Percentiles rank a stretch among this genome's conserved stretches.
phyloP scores from a whole-genome alignment of 2,113 vertebrate species.

The Urocitellus parryii region DNA sequence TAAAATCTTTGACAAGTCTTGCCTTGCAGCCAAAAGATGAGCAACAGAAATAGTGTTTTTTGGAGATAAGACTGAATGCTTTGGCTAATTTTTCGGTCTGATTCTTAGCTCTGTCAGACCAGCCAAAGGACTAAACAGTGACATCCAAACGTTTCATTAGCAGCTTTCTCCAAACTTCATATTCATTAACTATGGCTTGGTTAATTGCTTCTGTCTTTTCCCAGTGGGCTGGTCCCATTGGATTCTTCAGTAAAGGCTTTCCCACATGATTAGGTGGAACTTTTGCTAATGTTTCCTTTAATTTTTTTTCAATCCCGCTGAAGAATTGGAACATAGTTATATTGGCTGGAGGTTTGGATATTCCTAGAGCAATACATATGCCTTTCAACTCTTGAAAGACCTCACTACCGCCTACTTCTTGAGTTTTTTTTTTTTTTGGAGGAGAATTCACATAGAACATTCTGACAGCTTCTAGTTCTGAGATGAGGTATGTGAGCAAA shows the following conservation, averaged over 20 bases:
- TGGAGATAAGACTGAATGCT: constrained; percentile 90
- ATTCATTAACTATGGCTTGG: constrained; percentile 97
- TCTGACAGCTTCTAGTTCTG: constrained; percentile 96
- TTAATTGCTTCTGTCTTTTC: constrained; percentile 99
- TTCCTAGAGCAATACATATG: constrained; percentile 97
- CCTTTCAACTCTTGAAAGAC: constrained; percentile 97
- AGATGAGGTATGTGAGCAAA: constrained; percentile 97
- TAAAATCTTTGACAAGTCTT: constrained; percentile 97
- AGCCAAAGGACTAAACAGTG: constrained; percentile 98
- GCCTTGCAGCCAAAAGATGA: constrained; percentile 95
- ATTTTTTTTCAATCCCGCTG: constrained; percentile 98
- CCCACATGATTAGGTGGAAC: constrained; percentile 94
- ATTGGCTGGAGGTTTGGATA: constrained; percentile 99
- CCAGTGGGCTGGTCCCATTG: constrained; percentile 96
- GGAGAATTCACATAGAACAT: constrained; percentile 95
- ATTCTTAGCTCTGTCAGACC: constrained; percentile 97
- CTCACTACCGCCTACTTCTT: constrained; percentile 93
- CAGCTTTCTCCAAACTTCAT: constrained; percentile 97
- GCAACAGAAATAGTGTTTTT: constrained; percentile 93
- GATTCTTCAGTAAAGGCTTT: constrained; percentile 94
- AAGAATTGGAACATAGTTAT: constrained; percentile 99
- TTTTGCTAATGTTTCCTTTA: constrained; percentile 96
- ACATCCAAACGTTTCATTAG: constrained; percentile 98
- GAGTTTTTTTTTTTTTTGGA: constrained; percentile 84
- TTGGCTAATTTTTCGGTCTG: constrained; percentile 95